phyloP scores from a whole-genome alignment of 2,797 vertebrate species.

The Sciurus carolinensis region DNA sequence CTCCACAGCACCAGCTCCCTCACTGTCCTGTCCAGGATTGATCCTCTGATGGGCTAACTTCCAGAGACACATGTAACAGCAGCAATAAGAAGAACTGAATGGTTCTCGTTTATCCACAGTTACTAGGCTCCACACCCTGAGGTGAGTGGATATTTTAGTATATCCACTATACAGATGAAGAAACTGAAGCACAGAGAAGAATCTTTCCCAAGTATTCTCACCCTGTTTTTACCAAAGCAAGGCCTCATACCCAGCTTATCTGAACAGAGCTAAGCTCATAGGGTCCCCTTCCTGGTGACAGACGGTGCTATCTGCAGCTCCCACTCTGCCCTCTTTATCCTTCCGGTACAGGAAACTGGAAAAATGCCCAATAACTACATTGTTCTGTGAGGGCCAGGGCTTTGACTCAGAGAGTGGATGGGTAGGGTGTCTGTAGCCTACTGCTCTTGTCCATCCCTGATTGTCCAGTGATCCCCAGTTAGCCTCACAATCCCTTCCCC shows the following conservation, averaged over 20 bases:
- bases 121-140: not conserved
- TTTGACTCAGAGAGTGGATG: not conserved
- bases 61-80: not conserved
- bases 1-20: too few species aligned
- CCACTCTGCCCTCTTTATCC: not conserved
- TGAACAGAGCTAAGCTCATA: not conserved
- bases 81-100: not conserved
- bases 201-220: not conserved
- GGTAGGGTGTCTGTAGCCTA: rapidly evolving
- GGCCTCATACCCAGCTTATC: not conserved
- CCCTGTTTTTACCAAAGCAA: not conserved
- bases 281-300: not conserved
- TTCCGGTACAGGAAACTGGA: not conserved
- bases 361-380: not conserved
- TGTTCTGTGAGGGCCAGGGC: not conserved
- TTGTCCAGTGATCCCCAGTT: not conserved
- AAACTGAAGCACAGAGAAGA: conserved; percentile 4
- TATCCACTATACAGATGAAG: not conserved
- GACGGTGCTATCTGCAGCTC: not conserved
- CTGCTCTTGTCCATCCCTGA: not conserved
- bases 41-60: not conserved
- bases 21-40: not conserved
- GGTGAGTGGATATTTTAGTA: not conserved
- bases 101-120: not conserved
- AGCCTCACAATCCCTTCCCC: not conserved